phyloP scores from a whole-genome alignment of 30 jellyfish, hydroid and myxozoan species.

The Cassiopea andromeda region DNA sequence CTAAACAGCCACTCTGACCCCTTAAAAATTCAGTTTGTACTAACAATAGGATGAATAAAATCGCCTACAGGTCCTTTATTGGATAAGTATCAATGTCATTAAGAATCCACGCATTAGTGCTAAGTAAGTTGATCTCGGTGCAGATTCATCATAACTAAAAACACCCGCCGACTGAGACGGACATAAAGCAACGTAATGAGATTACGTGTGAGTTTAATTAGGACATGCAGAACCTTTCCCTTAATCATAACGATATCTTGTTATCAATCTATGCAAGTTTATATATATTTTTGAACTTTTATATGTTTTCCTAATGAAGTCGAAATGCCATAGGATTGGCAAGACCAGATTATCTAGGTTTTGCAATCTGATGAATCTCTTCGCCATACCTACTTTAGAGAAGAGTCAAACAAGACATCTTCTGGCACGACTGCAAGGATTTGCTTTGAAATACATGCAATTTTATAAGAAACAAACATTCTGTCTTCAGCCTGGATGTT shows the following conservation, averaged over 20 bases:
- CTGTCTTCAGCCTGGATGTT: no score
- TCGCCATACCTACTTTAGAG: background rate
- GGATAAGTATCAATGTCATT: slow-evolving; percentile 2
- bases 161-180: slow-evolving; percentile 63
- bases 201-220: slow-evolving; percentile 48
- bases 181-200: slow-evolving; percentile 47
- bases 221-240: slow-evolving; percentile 31
- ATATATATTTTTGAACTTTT: slow-evolving; percentile 28
- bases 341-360: slow-evolving; percentile 51
- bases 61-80: background rate
- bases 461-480: no score
- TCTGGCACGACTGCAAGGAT: background rate
- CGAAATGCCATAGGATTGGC: slow-evolving; percentile 48
- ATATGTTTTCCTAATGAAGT: slow-evolving; percentile 47
- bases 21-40: no score
- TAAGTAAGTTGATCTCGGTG: slow-evolving; percentile 10
- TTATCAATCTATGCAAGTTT: slow-evolving; percentile 38
- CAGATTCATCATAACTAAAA: slow-evolving; percentile 12
- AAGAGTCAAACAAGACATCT: background rate
- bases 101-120: background rate
- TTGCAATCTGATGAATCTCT: slow-evolving; percentile 42
- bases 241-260: slow-evolving; percentile 61
- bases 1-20: background rate
- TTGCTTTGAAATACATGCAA: background rate
- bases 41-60: background rate